These are phyloP conservation scores for Tragelaphus imberbis DNA, from an alignment of 2,113 vertebrate genomes.

Conservation along the genomic window DNA sequence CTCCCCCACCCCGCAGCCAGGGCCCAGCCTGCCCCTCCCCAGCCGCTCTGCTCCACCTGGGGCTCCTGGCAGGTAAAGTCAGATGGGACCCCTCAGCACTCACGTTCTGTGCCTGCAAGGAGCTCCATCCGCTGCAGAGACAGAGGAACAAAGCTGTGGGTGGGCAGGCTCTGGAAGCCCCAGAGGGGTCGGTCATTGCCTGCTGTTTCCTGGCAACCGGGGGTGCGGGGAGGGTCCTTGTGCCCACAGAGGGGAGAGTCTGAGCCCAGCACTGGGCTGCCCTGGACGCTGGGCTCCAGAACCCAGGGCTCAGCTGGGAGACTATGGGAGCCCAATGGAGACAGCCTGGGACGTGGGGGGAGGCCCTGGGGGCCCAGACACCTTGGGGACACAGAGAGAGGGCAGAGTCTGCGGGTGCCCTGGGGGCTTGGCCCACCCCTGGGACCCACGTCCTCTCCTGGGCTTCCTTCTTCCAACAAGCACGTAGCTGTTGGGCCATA, in stretches of 20 bases:
- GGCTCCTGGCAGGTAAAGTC: background rate
- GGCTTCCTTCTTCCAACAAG: background rate
- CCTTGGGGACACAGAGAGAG: fast-evolving
- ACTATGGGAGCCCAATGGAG: fast-evolving
- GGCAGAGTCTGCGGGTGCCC: fast-evolving
- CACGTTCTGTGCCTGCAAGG: background rate
- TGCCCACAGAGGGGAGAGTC: background rate
- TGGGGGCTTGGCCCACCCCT: background rate
- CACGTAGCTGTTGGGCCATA: fast-evolving
- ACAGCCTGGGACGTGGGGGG: fast-evolving
- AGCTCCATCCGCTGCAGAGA: background rate
- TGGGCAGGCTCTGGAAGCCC: background rate
- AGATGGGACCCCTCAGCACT: fast-evolving
- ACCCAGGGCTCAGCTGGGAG: background rate
- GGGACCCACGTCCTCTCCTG: background rate
- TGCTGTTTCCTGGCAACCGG: background rate
- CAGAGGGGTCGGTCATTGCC: background rate
- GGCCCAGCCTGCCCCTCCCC: background rate
- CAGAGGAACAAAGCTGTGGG: no score
- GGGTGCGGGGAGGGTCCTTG: background rate
- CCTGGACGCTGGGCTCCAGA: fast-evolving
- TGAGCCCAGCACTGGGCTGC: background rate
- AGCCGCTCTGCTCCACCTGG: fast-evolving
- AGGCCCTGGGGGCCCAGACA: background rate
- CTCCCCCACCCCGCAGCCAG: background rate